Evolutionary conservation across 2,888 invertebrate genomes (phyloP).

Genomic region (Aplocera efformata): DNA sequence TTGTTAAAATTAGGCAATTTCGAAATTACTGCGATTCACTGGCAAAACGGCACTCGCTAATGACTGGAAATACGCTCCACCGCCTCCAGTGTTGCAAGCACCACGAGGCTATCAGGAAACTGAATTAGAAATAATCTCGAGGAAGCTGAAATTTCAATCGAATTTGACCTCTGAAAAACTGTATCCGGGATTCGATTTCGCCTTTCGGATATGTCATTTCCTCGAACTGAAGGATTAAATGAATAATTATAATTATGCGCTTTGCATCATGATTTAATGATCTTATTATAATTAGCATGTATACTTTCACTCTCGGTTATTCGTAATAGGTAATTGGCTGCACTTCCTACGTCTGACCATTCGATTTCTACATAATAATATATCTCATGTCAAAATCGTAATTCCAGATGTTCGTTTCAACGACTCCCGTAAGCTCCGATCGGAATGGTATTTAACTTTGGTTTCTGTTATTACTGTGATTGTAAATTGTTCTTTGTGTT

Average conservation of each 20-base stretch:
- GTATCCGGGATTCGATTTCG: slow-evolving; percentile 21
- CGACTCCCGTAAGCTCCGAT: too few species aligned
- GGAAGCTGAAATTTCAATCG: neutral
- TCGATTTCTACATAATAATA: too few species aligned
- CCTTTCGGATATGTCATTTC: slow-evolving; percentile 23
- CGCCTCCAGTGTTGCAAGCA: slow-evolving; percentile 47
- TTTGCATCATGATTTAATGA: slow-evolving; percentile 16
- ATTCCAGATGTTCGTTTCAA: too few species aligned
- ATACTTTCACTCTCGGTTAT: slow-evolving; percentile 15
- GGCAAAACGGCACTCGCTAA: slow-evolving; percentile 40
- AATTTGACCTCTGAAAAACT: slow-evolving; percentile 6
- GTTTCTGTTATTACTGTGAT: too few species aligned
- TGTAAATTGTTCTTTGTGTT: too few species aligned
- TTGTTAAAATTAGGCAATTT: slow-evolving; percentile 47
- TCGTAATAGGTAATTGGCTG: slow-evolving; percentile 14
- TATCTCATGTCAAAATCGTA: too few species aligned
- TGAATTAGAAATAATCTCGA: slow-evolving; percentile 9
- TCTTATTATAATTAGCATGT: slow-evolving; percentile 11
- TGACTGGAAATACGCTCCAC: slow-evolving; percentile 64
- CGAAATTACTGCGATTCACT: slow-evolving; percentile 40
- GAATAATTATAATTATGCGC: slow-evolving; percentile 11
- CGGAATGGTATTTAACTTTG: too few species aligned
- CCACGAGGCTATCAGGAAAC: slow-evolving; percentile 52
- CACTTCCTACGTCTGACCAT: slow-evolving; percentile 10
- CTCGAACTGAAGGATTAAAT: slow-evolving; percentile 20